Conservation (phyloP, 2,113 vertebrate species). For the Hippocampus mohnikei region DNA sequence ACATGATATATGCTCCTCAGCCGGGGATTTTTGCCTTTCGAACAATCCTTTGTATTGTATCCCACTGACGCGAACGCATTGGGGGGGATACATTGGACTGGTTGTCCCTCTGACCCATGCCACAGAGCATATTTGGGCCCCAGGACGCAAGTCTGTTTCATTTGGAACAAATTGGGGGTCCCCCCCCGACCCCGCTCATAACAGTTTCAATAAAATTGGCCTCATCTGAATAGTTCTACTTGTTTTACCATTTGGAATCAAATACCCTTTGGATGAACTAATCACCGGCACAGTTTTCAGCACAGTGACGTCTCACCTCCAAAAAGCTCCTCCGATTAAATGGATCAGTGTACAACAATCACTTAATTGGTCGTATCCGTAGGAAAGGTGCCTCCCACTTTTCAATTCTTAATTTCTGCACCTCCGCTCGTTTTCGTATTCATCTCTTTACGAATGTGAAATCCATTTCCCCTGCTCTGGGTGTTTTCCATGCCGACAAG, state of each 20-base stretch:
- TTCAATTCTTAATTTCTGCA: constrained; percentile 7
- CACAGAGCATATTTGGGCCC: neutral
- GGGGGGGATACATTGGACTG: neutral
- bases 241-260: neutral
- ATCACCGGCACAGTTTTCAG: neutral
- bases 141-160: neutral
- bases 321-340: neutral
- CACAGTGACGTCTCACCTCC: neutral
- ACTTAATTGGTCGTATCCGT: neutral
- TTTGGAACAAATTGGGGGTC: neutral
- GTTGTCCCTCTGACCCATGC: neutral
- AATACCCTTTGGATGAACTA: neutral
- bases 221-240: too few species aligned
- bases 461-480: constrained; percentile 17
- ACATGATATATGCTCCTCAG: constrained; percentile 1
- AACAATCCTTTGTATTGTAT: neutral
- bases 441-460: constrained; percentile 33
- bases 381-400: neutral
- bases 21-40: neutral
- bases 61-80: neutral
- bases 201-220: too few species aligned
- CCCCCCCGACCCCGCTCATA: too few species aligned
- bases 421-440: constrained; percentile 5
- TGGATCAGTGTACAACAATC: neutral
- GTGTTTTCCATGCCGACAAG: constrained; percentile 20